These are phyloP conservation scores for Sceliomorpha sp. DNA, from an alignment of 2,888 invertebrate species.

Conservation along the genomic window DNA sequence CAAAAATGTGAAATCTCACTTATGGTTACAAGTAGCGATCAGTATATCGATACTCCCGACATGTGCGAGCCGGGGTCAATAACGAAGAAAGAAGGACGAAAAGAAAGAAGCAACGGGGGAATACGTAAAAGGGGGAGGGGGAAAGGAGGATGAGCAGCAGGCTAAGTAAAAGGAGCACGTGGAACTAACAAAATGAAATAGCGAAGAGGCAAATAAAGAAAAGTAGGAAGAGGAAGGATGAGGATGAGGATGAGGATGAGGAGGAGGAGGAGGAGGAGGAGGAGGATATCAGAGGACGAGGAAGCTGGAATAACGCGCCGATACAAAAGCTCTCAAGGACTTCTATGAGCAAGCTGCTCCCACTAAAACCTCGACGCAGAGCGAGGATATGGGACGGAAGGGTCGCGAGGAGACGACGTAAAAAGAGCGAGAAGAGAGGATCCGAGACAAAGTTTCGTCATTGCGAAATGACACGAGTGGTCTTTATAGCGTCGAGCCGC, in stretches of 20 bases:
- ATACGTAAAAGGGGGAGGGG: conserved; percentile 25
- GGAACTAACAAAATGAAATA: conserved; percentile 47
- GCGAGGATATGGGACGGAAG: conserved; percentile 45
- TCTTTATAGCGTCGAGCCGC: conserved; percentile 81
- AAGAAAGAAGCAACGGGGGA: conserved; percentile 2
- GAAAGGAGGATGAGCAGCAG: conserved; percentile 26
- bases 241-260: conserved; percentile 51
- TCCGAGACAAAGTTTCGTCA: conserved; percentile 82
- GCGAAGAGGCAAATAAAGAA: conserved; percentile 54
- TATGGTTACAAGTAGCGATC: no score
- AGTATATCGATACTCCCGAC: no score
- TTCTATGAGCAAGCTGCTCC: conserved; percentile 66
- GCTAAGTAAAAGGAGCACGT: conserved; percentile 22
- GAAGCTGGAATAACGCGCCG: conserved; percentile 55
- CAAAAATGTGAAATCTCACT: no score
- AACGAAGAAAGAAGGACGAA: conserved; percentile 3
- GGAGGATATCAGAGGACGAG: conserved; percentile 42
- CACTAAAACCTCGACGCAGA: conserved; percentile 67
- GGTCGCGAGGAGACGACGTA: conserved; percentile 45
- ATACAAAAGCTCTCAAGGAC: conserved; percentile 58
- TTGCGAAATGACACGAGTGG: conserved; percentile 83
- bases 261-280: conserved; percentile 29
- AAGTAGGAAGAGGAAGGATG: conserved; percentile 21
- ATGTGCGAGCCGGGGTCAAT: conserved; percentile 17
- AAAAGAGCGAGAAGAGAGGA: conserved; percentile 72